phyloP scores from a whole-genome alignment of 2,113 vertebrate genomes.

The Amphiprion ocellaris region DNA sequence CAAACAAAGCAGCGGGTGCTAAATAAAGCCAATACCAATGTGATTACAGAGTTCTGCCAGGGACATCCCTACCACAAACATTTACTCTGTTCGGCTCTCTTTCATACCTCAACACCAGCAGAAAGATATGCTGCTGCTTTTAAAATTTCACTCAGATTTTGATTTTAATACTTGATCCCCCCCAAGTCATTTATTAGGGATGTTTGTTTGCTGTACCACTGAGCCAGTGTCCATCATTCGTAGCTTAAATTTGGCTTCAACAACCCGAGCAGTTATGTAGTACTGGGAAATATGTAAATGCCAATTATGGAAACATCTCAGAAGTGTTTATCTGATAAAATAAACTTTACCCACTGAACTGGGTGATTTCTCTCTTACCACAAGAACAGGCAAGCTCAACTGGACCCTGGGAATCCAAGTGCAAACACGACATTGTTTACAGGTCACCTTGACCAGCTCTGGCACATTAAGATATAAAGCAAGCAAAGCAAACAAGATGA shows the following conservation, averaged over 20 bases:
- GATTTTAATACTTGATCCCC: background rate
- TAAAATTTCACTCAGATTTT: background rate
- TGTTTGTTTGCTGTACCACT: background rate
- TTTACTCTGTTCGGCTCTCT: background rate
- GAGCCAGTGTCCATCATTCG: background rate
- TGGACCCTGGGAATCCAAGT: background rate
- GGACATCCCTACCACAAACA: too few relatives aligned
- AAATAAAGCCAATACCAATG: too few relatives aligned
- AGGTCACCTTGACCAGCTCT: conserved; percentile 1
- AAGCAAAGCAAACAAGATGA: conserved; percentile 15
- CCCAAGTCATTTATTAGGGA: background rate
- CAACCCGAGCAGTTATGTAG: background rate
- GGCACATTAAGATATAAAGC: background rate
- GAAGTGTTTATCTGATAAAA: background rate
- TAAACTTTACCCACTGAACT: background rate
- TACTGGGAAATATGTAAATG: background rate
- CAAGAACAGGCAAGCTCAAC: too few relatives aligned
- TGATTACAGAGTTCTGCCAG: too few relatives aligned
- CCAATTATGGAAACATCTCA: background rate
- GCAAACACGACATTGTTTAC: background rate
- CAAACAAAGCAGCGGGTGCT: too few relatives aligned
- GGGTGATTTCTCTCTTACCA: background rate
- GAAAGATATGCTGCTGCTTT: background rate
- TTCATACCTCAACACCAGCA: background rate
- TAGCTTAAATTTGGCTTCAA: background rate